Base-by-base conservation (phyloP, 2,113 vertebrate genomes). In the Dipodomys ordii region DNA sequence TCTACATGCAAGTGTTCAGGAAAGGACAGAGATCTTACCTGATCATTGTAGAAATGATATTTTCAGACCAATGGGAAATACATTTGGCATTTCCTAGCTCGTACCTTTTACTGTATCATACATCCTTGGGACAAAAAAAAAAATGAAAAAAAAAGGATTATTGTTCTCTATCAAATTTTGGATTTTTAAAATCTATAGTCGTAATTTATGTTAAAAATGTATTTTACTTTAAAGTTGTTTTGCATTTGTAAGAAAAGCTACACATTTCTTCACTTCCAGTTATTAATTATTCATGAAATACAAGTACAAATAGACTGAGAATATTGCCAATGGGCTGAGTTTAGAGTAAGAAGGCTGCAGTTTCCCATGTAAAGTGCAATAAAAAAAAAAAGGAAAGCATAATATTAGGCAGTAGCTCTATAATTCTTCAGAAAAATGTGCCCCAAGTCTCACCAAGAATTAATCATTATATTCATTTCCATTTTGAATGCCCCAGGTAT, bases 281-380 rank as follows among this genome's bases (percentile, higher is more conserved):
- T 60, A 68, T 96, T 93, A 84, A 82, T 95, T 96, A 96, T 96
- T 93, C 85, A 94, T 83, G 67, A 90, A 97, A 74, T 94, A 76
- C 76, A 91, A 95, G 88, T 60, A 92, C 90, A 97, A 96, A 96
- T 95, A 95, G 87, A 88, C 79, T 93, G 87, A 96, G 92, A 95
- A 90, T 83, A 76, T 72, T 92, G 88, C 94, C 94, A 86, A 88
- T 80, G 93, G 94, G 84, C 92, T 90, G 67, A 91, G 79, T 89
- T 90, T 92, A 87, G 87, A 90, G 69, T 79, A 77, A 92, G 85
- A 91, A 32, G 30, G 82, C 91, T 35, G 76, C 87, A 84, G 44
- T 85, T 85, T 57, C 78, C 53, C n/a, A 57, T 84, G 57, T 87
- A 83, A 93, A 94, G 60, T 88, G 62, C 49, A 74, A 32, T 83